Percentiles rank a stretch among this genome's conserved stretches.
Conservation (phyloP, 2,797 vertebrate genomes). For the Protonibea diacanthus region DNA sequence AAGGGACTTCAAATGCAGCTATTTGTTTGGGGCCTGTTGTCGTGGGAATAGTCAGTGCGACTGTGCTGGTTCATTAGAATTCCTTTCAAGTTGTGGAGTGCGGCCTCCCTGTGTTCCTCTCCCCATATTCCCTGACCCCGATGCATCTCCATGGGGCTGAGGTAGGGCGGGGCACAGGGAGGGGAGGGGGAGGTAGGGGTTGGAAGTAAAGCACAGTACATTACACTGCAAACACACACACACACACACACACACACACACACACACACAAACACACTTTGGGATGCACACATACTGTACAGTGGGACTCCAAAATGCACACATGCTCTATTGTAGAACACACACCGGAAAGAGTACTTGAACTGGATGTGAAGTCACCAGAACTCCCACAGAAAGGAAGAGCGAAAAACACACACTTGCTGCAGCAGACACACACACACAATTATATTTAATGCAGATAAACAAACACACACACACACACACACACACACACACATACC, state of each 20-base stretch:
- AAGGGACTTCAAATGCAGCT: slow-evolving; percentile 90
- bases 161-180: slow-evolving; percentile 80
- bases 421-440: slow-evolving; percentile 12
- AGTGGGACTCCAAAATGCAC: slow-evolving; percentile 29
- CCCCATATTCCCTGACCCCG: slow-evolving; percentile 88
- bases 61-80: slow-evolving; percentile 88
- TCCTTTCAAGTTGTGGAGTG: slow-evolving; percentile 89
- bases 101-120: slow-evolving; percentile 86
- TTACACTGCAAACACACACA: slow-evolving; percentile 50
- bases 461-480: slow-evolving; percentile 35
- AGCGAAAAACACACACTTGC: slow-evolving; percentile 20
- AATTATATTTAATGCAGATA: slow-evolving; percentile 49
- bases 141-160: slow-evolving; percentile 84
- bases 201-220: slow-evolving; percentile 67
- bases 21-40: slow-evolving; percentile 90
- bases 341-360: slow-evolving; percentile 48
- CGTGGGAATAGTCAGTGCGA: slow-evolving; percentile 87
- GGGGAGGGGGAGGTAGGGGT: slow-evolving; percentile 51
- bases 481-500: slow-evolving; percentile 44
- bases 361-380: slow-evolving; percentile 69
- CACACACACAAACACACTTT: slow-evolving; percentile 20
- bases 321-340: neutral
- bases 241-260: slow-evolving; percentile 16
- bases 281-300: slow-evolving; percentile 28
- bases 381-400: slow-evolving; percentile 31